phyloP scores from a whole-genome alignment of 1,140 invertebrate genomes.

The Phocides pigmalion region DNA sequence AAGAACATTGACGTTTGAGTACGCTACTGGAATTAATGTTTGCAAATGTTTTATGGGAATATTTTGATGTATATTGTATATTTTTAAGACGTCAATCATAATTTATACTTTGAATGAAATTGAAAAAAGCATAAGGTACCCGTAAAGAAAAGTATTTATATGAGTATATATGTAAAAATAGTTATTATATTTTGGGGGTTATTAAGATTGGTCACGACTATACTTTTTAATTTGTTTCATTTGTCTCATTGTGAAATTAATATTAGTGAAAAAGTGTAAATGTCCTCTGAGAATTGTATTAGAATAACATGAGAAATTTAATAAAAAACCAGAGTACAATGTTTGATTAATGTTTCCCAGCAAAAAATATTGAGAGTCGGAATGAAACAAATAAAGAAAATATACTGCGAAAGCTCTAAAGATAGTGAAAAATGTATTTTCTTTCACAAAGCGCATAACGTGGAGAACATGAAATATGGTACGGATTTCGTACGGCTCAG shows the following conservation, averaged over 20 bases:
- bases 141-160: too few relatives aligned
- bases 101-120: too few relatives aligned
- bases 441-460: constrained; percentile 80
- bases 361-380: constrained; percentile 37
- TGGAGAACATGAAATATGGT: constrained; percentile 79
- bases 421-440: constrained; percentile 81
- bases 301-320: background rate
- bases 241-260: too few relatives aligned
- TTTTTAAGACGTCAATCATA: background rate
- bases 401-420: constrained; percentile 68
- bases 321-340: background rate
- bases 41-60: background rate
- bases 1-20: constrained; percentile 18
- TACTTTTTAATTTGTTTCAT: too few relatives aligned
- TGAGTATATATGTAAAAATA: too few relatives aligned
- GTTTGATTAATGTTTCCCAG: constrained; percentile 14
- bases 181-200: too few relatives aligned
- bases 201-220: too few relatives aligned
- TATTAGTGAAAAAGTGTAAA: too few relatives aligned
- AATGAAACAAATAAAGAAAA: constrained; percentile 63
- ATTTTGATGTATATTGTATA: background rate
- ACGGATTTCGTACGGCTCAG: constrained; percentile 74
- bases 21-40: background rate
- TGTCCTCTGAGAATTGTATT: background rate
- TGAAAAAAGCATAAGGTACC: too few relatives aligned